A percentile compares a stretch with the other conserved stretches of the same genome.
These are phyloP conservation scores for Apis laboriosa DNA, from an alignment of 1,140 invertebrate genomes.

Conservation along the genomic window DNA sequence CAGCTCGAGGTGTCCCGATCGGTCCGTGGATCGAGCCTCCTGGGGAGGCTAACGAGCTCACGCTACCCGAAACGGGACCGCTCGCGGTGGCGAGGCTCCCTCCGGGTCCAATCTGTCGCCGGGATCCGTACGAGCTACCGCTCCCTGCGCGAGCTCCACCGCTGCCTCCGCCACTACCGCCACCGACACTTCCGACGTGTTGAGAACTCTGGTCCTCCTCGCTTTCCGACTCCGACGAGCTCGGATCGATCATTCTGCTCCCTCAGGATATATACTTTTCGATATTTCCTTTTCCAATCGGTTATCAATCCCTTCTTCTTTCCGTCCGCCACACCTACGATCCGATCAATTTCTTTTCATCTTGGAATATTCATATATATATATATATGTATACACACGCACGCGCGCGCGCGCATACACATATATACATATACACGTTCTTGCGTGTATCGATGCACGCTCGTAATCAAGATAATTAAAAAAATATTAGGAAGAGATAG, in stretches of 20 bases:
- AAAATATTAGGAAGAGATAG: constrained; percentile 2
- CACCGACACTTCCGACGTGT: constrained; percentile 69
- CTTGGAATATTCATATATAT: not conserved
- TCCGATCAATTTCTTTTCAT: not conserved
- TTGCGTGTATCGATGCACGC: too few species aligned
- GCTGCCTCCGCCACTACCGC: constrained; percentile 69
- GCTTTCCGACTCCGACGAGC: constrained; percentile 93
- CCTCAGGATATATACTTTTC: constrained; percentile 27
- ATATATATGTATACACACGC: too few species aligned
- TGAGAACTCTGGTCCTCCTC: constrained; percentile 89
- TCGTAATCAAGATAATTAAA: not conserved
- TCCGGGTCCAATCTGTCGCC: constrained; percentile 71
- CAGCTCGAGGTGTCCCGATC: constrained; percentile 70
- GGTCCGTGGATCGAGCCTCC: constrained; percentile 80
- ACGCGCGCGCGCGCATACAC: too few species aligned
- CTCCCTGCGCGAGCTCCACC: constrained; percentile 70
- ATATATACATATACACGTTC: too few species aligned
- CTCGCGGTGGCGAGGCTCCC: constrained; percentile 61
- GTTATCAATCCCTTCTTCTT: constrained; percentile 53
- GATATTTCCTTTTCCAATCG: constrained; percentile 23
- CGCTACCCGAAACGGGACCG: constrained; percentile 60
- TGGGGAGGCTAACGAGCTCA: constrained; percentile 70
- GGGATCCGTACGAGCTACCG: constrained; percentile 78
- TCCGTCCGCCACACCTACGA: constrained; percentile 12
- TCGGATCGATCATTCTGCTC: constrained; percentile 91